Evolutionary conservation across 2,888 invertebrate genomes (phyloP).

Genomic region (Drosophila koepferae): DNA sequence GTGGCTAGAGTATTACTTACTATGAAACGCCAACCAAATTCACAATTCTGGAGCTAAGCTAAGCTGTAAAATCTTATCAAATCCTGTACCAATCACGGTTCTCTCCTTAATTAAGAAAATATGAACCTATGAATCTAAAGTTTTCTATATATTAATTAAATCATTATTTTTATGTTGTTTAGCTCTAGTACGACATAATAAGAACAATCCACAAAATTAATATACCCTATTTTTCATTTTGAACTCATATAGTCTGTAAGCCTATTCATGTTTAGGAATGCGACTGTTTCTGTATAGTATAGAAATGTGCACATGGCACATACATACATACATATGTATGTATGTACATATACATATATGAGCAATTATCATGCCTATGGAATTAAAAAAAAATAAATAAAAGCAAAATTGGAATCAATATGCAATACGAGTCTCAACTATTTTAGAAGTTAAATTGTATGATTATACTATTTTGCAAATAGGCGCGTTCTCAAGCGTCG

Average conservation of each 20-base stretch:
- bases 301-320: conserved; percentile 43
- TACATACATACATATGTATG: too few species aligned
- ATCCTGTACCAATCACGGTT: too few species aligned
- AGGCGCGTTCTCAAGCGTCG: conserved; percentile 31
- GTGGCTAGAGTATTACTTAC: too few species aligned
- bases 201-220: not conserved
- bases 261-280: conserved; percentile 16
- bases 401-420: not conserved
- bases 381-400: not conserved
- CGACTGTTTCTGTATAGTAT: conserved; percentile 7
- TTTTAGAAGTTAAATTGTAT: conserved; percentile 14
- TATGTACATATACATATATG: not conserved
- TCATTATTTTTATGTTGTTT: too few species aligned
- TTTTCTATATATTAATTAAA: too few species aligned
- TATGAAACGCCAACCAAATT: too few species aligned
- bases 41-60: too few species aligned
- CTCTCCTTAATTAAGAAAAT: too few species aligned
- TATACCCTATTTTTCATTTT: not conserved
- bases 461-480: conserved; percentile 16
- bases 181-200: not conserved
- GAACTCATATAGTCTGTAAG: not conserved
- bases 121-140: too few species aligned
- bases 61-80: too few species aligned
- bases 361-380: not conserved
- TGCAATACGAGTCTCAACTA: not conserved